Base-by-base conservation (phyloP, 2,888 invertebrate genomes). In the Boloria selene region DNA sequence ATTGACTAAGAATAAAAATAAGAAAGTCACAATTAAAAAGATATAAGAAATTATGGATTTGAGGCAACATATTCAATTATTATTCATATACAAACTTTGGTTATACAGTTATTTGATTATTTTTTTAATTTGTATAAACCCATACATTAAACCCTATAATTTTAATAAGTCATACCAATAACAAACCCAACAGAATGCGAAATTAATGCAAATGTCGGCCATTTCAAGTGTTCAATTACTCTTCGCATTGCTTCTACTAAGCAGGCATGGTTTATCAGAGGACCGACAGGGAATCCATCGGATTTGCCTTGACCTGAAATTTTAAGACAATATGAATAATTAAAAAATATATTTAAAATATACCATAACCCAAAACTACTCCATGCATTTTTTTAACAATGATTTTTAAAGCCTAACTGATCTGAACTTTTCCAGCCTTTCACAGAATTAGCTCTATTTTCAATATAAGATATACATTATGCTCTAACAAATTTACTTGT, bases 231-330 rank as follows among this genome's bases (percentile, higher is more conserved):
- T 3, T 80, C 77, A 0, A 83, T 81, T 0, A 83, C 69, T n/a
- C 68, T 17, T 13, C 73, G 68, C 0, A 79, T 44, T 3, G 72
- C 69, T 18, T 73, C 71, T 14, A 77, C 66, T 2, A 73, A 72
- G 22, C 75, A 72, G 14, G 65, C 67, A 0, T 71, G 64, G 16
- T 68, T 65, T 52, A 79, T 65, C 13, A 77, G 56, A 0, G 70
- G 64, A 0, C 84, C 85, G 13, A 76, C 70, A 0, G 93, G 93
- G 61, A 90, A 92, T 13, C 90, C 87, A 31, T 92, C 90, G 0
- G 94, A 94, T 68, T 84, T 87, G 0, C 94, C 94, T 76, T 93
- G 94, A 0, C 95, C 84, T 84, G 67, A 22, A 74, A 76, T 17
- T 5, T 6, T 2, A 6, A 6, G 3, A 49, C 3, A 5, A 49